Evolutionary conservation across 64 coral and sea anemone species (phyloP).

Genomic region (Actinia tenebrosa): DNA sequence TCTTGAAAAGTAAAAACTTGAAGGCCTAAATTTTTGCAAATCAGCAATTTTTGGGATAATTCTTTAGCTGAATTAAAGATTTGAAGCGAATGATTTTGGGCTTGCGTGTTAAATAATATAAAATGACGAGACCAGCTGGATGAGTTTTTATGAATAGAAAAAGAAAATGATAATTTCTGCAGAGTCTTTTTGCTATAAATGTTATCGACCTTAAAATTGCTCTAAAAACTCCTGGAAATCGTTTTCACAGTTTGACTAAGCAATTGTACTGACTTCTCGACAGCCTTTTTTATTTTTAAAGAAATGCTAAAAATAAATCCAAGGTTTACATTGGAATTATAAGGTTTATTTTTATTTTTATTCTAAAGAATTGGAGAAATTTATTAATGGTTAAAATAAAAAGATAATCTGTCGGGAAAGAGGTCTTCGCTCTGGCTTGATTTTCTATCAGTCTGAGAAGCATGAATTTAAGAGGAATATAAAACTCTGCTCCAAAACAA

Average conservation of each 20-base stretch:
- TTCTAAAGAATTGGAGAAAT: not conserved
- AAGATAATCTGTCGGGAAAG: not conserved
- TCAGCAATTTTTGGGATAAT: not conserved
- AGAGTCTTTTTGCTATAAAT: not conserved
- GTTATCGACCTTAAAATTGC: not conserved
- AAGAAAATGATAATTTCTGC: not conserved
- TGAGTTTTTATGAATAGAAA: not conserved
- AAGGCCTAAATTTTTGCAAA: not conserved
- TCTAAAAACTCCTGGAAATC: not conserved
- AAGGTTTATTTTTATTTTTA: not conserved
- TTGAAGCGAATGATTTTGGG: not conserved
- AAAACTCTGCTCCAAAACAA: not conserved
- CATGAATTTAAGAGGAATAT: not conserved
- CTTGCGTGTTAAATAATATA: not conserved
- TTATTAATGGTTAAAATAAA: not conserved
- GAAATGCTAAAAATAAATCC: not conserved
- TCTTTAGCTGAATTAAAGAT: not conserved
- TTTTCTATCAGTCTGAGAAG: not conserved
- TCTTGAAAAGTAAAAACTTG: no score
- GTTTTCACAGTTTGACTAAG: not conserved
- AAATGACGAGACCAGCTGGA: not conserved
- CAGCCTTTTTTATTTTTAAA: not conserved
- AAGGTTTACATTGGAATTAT: not conserved
- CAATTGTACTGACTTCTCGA: not conserved
- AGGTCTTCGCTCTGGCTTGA: not conserved